Evolutionary conservation across 2,113 vertebrate species (phyloP), one percentile per base, ranked within the genome.

Genomic region (Picathartes gymnocephalus): DNA sequence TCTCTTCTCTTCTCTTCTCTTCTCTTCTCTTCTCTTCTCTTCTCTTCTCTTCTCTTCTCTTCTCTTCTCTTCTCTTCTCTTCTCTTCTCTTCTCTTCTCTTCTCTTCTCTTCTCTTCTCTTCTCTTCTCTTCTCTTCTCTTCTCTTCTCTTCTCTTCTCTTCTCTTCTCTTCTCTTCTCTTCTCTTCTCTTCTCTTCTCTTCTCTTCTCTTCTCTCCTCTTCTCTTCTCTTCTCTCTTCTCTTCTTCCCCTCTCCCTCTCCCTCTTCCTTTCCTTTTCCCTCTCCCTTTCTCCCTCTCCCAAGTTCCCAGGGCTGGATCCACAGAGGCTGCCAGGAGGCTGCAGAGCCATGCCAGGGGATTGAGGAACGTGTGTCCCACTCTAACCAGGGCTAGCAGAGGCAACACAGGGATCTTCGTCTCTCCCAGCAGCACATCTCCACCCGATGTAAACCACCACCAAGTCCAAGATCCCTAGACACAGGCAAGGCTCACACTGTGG

Each of bases 281-380:
- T 11, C 8, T 14, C 4, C 16, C 28, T 28, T 7, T 23, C 13
- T 54, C 57, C 68, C 8, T 23, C 13, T 54, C 57, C 68, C 33
- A 33, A 1, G 10, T 45, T 40, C 5, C 7, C 17, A 57, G 40
- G 31, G 6, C 39, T 77, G 40, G 28, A n/a, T 54, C 20, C 4
- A 5, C 19, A 33, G 27, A 74, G 10, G 14, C 9, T 45, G 11
- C n/a, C 39, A 42, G 28, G 16, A 73, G 13, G 18, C 27, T 51
- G 31, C 33, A 40, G 14, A 81, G 33, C 40, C 8, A 0, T 27
- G 24, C 33, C 1, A 0, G 4, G 30, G 12, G 27, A 35, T 4
- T 35, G 60, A 78, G 60, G 37, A 48, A 44, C 0, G 0, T 1
- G 1, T 10, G 15, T 60, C 40, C 39, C 57, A 53, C 12, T 0